phyloP scores from a whole-genome alignment of 64 coral and sea anemone species.

The Hydrozoanthus tunicans region DNA sequence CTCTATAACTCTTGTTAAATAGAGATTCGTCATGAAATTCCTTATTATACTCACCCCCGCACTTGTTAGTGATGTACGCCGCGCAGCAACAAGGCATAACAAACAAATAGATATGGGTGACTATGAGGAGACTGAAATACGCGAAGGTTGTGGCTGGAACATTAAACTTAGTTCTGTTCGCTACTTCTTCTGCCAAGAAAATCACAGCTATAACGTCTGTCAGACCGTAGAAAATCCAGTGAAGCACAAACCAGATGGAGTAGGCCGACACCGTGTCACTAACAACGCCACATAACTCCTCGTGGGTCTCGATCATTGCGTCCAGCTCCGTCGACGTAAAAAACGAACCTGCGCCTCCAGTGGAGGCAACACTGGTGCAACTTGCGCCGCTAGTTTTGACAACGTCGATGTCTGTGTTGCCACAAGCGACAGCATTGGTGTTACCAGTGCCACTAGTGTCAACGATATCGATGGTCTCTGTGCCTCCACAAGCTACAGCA shows the following conservation, averaged over 20 bases:
- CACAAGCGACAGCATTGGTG: not conserved
- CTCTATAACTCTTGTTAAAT: not conserved
- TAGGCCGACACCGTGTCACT: conserved; percentile 63
- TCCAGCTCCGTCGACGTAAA: conserved; percentile 29
- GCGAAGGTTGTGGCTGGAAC: conserved; percentile 26
- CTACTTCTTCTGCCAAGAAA: conserved; percentile 57
- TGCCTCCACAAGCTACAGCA: too few species aligned
- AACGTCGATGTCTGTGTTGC: not conserved
- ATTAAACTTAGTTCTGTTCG: not conserved
- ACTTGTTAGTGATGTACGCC: conserved; percentile 64
- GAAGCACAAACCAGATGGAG: conserved; percentile 65
- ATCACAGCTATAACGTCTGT: conserved; percentile 59
- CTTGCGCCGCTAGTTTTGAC: too few species aligned
- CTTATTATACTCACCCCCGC: conserved; percentile 50
- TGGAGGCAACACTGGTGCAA: not conserved
- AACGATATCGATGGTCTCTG: too few species aligned
- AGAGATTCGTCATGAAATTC: not conserved
- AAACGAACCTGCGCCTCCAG: not conserved
- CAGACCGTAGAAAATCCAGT: conserved; percentile 67
- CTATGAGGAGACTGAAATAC: conserved; percentile 21
- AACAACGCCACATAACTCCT: conserved; percentile 60
- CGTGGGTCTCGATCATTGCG: conserved; percentile 39
- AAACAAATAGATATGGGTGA: conserved; percentile 56
- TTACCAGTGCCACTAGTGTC: not conserved
- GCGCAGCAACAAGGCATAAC: conserved; percentile 73